Percentiles rank a stretch among this genome's conserved stretches.
phyloP scores from a whole-genome alignment of 1,140 invertebrate genomes.

The Heterodera schachtii region DNA sequence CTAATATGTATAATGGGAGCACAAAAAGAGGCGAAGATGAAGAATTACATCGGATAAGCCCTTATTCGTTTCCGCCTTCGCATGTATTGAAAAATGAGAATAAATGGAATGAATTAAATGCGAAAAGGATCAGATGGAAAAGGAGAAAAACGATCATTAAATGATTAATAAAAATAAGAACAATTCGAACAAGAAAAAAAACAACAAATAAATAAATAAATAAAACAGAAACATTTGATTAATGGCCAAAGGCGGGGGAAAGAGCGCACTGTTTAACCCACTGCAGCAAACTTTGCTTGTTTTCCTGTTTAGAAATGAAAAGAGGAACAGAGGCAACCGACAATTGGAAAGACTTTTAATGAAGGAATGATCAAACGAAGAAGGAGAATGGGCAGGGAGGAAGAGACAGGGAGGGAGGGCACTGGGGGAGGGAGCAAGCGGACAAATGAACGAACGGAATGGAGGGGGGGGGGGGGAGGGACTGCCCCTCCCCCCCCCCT shows the following conservation, averaged over 20 bases:
- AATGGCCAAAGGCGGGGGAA: no score
- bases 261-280: no score
- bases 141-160: neutral
- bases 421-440: neutral
- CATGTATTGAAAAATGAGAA: neutral
- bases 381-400: neutral
- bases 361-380: neutral
- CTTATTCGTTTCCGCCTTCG: no score
- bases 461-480: neutral
- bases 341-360: no score
- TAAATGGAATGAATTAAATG: neutral
- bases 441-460: neutral
- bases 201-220: no score
- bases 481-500: neutral
- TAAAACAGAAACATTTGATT: no score
- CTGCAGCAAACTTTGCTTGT: no score
- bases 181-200: no score
- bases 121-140: neutral
- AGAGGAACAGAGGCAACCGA: neutral
- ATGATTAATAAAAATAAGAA: no score
- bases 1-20: neutral
- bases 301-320: neutral
- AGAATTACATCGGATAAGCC: neutral
- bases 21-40: neutral
- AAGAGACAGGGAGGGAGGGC: neutral